phyloP scores from a whole-genome alignment of 2,797 vertebrate genomes.

The Chloroceryle amazona region DNA sequence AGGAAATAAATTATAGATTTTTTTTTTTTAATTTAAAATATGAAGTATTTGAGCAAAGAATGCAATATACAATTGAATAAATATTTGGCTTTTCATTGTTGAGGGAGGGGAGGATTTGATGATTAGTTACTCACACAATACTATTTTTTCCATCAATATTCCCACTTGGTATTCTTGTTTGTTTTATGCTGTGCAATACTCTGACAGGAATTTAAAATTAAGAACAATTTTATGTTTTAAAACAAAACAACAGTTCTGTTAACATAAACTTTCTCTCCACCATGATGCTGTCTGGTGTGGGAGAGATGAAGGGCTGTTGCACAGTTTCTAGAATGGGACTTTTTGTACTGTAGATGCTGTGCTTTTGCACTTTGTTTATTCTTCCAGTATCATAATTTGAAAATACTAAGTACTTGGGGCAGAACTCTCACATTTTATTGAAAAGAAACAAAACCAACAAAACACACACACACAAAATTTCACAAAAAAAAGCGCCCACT shows the following conservation, averaged over 20 bases:
- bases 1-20: neutral
- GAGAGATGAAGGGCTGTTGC: neutral
- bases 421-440: neutral
- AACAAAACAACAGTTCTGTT: neutral
- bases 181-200: neutral
- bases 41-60: conserved; percentile 46
- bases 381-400: neutral
- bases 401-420: neutral
- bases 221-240: neutral
- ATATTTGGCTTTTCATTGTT: conserved; percentile 53
- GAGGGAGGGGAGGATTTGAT: conserved; percentile 32
- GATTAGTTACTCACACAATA: neutral
- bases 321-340: neutral
- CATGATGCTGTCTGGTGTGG: neutral
- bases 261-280: neutral
- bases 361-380: neutral
- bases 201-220: conserved; percentile 8
- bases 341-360: neutral
- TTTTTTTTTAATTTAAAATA: neutral
- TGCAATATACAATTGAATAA: conserved; percentile 36
- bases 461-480: neutral
- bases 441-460: neutral
- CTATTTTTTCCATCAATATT: conserved; percentile 45
- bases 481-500: neutral
- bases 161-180: conserved; percentile 34